These are phyloP conservation scores for Atethmia centrago DNA, from an alignment of 2,888 invertebrate species.

Conservation along the genomic window DNA sequence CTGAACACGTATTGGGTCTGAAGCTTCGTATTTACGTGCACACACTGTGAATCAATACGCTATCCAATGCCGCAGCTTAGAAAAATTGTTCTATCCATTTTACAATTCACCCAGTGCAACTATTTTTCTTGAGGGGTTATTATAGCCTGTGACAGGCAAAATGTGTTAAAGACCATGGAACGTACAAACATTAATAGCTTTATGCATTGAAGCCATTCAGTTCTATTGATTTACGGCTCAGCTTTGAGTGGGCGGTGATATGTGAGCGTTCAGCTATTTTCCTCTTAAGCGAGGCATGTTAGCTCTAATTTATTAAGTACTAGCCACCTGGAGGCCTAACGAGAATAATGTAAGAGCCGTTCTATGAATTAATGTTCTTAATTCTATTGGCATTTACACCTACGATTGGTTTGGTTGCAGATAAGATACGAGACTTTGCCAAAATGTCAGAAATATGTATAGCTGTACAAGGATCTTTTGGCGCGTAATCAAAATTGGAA, in stretches of 20 bases:
- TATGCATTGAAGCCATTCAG: slow-evolving; percentile 80
- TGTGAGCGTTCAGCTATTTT: slow-evolving; percentile 73
- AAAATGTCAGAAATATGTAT: slow-evolving; percentile 2
- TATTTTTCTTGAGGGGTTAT: neutral
- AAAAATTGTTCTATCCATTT: neutral
- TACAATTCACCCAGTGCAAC: slow-evolving; percentile 18
- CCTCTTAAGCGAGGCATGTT: slow-evolving; percentile 66
- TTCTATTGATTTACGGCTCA: slow-evolving; percentile 81
- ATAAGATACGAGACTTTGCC: slow-evolving; percentile 11
- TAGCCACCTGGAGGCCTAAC: slow-evolving; percentile 38
- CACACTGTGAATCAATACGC: slow-evolving; percentile 53
- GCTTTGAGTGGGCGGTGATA: slow-evolving; percentile 81
- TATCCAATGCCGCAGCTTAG: slow-evolving; percentile 44
- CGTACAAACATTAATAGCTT: slow-evolving; percentile 73
- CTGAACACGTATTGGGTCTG: slow-evolving; percentile 74
- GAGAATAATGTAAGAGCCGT: slow-evolving; percentile 29
- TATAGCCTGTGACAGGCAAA: slow-evolving; percentile 50
- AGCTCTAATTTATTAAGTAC: slow-evolving; percentile 74
- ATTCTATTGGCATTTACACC: slow-evolving; percentile 42
- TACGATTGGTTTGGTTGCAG: slow-evolving; percentile 17
- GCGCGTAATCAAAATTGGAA: neutral
- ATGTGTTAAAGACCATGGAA: slow-evolving; percentile 60
- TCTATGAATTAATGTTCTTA: slow-evolving; percentile 39
- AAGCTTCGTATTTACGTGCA: slow-evolving; percentile 57
- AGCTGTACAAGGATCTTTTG: too few species aligned